phyloP scores from a whole-genome alignment of 2,888 invertebrate genomes.

The Drosophila conformis region DNA sequence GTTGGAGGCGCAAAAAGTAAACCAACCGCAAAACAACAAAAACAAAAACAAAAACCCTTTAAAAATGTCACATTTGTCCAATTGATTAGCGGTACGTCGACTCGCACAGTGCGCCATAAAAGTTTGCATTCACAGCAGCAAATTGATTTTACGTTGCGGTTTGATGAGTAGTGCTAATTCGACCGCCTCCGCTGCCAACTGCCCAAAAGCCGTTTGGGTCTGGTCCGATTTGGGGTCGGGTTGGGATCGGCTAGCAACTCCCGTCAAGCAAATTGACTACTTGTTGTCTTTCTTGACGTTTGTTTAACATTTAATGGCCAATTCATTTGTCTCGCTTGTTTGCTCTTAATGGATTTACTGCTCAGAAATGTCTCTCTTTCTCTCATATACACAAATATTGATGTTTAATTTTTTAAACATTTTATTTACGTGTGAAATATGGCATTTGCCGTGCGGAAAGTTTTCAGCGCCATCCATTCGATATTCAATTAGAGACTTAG shows the following conservation, averaged over 20 bases:
- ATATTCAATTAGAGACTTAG: constrained; percentile 60
- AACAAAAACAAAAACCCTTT: constrained; percentile 18
- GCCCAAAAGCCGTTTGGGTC: constrained; percentile 34
- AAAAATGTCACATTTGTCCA: constrained; percentile 67
- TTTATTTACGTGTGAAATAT: constrained; percentile 53
- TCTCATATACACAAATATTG: neutral
- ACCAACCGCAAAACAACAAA: constrained; percentile 23
- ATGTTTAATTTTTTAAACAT: constrained; percentile 3
- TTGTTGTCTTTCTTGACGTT: constrained; percentile 32
- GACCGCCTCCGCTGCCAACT: constrained; percentile 4
- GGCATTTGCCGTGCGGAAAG: constrained; percentile 56
- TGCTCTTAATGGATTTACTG: constrained; percentile 42
- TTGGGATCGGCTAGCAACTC: constrained; percentile 6
- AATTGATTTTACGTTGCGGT: constrained; percentile 65
- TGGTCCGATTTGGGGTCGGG: constrained; percentile 21
- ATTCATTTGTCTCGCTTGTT: constrained; percentile 40
- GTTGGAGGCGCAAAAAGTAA: constrained; percentile 48
- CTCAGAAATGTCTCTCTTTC: constrained; percentile 6
- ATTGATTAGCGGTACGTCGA: constrained; percentile 65
- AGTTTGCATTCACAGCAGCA: constrained; percentile 59
- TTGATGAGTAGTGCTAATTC: constrained; percentile 48
- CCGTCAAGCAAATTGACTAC: constrained; percentile 34
- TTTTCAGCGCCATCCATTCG: constrained; percentile 43
- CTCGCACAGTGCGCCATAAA: constrained; percentile 62
- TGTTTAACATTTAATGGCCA: constrained; percentile 45